These are phyloP conservation scores for Sesia bembeciformis DNA, from an alignment of 2,888 invertebrate genomes.

Conservation along the genomic window DNA sequence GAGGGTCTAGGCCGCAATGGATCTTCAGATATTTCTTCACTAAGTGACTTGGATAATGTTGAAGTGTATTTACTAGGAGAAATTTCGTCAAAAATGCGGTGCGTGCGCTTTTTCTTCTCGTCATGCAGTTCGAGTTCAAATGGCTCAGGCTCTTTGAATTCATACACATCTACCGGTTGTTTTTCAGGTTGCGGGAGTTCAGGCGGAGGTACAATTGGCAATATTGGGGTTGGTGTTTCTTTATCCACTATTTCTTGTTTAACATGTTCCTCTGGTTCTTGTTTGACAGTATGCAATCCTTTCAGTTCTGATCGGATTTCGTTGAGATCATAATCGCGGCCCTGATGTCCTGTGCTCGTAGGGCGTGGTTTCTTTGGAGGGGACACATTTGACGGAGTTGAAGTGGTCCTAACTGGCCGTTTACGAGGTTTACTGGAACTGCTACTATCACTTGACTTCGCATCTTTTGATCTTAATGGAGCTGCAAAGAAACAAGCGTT, in stretches of 20 bases:
- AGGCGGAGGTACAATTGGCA: constrained; percentile 18
- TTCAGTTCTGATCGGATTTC: constrained; percentile 89
- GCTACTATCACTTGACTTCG: constrained; percentile 57
- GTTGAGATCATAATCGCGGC: constrained; percentile 86
- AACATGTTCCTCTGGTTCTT: constrained; percentile 48
- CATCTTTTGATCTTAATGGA: constrained; percentile 47
- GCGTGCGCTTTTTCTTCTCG: constrained; percentile 66
- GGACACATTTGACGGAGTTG: constrained; percentile 42
- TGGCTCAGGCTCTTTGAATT: constrained; percentile 92
- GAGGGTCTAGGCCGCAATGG: constrained; percentile 40
- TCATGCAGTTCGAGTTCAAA: constrained; percentile 86
- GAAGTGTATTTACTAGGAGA: constrained; percentile 66
- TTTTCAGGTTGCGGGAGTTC: constrained; percentile 45
- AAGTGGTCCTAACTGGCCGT: constrained; percentile 44
- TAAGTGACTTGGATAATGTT: constrained; percentile 56
- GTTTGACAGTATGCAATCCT: constrained; percentile 77
- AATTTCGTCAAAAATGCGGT: constrained; percentile 68
- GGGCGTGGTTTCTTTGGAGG: constrained; percentile 52
- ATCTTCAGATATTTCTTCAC: constrained; percentile 74
- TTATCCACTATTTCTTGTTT: constrained; percentile 41
- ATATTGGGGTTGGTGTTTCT: constrained; percentile 19
- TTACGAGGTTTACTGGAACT: constrained; percentile 58
- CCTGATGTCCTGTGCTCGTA: constrained; percentile 34
- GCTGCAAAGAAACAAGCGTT: constrained; percentile 23
- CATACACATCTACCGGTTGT: constrained; percentile 82